Conservation (phyloP, 2,888 invertebrate species). For the Flexamia atlantica region DNA sequence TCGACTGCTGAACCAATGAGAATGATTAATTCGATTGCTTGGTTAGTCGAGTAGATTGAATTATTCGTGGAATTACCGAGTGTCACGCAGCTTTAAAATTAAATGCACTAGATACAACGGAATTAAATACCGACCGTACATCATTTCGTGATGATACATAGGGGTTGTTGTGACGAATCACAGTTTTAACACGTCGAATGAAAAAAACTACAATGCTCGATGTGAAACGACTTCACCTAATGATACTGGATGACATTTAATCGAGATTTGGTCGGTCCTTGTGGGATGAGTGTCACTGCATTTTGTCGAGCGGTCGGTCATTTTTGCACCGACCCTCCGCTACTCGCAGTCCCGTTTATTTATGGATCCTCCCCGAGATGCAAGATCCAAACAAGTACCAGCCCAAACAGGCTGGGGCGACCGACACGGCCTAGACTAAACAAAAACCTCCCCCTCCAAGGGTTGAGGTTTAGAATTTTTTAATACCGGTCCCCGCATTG, state of each 20-base stretch:
- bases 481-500: constrained; percentile 60
- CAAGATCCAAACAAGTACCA: constrained; percentile 7
- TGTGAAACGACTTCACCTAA: too few relatives aligned
- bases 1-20: not conserved
- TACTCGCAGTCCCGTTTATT: constrained; percentile 18
- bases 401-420: constrained; percentile 35
- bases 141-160: too few relatives aligned
- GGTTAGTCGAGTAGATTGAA: not conserved
- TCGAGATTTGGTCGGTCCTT: too few relatives aligned
- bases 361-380: constrained; percentile 31
- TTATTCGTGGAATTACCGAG: too few relatives aligned
- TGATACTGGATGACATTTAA: too few relatives aligned
- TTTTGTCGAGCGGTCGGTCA: not conserved
- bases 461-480: constrained; percentile 65
- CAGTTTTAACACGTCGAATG: too few relatives aligned
- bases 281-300: not conserved
- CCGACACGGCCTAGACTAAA: constrained; percentile 62
- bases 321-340: constrained; percentile 1
- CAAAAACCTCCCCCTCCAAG: constrained; percentile 64
- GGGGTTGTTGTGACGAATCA: too few relatives aligned
- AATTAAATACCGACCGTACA: too few relatives aligned
- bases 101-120: too few relatives aligned
- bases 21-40: not conserved
- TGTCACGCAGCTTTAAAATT: too few relatives aligned
- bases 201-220: too few relatives aligned